Conservation (phyloP, 2,888 invertebrate species). For the Timema cristinae region DNA sequence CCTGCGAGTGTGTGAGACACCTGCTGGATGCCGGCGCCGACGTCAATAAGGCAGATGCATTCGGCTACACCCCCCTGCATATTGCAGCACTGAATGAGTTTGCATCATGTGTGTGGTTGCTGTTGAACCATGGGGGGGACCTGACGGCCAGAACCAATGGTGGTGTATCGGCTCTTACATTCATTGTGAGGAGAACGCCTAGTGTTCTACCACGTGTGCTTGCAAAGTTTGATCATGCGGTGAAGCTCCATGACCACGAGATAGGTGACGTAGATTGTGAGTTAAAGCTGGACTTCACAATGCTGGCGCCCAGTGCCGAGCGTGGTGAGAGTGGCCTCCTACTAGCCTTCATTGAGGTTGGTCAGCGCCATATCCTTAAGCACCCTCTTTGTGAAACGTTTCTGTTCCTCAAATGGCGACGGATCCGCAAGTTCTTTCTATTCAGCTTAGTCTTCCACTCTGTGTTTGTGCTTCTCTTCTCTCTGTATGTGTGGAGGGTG, state of each 20-base stretch:
- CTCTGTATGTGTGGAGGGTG: conserved; percentile 64
- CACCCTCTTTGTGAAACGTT: conserved; percentile 85
- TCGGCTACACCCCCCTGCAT: conserved; percentile 81
- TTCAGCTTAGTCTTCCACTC: conserved; percentile 74
- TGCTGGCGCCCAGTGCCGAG: conserved; percentile 43
- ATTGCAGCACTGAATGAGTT: conserved; percentile 80
- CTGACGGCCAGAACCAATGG: conserved; percentile 77
- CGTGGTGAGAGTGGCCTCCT: conserved; percentile 68
- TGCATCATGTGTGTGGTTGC: conserved; percentile 66
- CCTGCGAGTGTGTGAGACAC: conserved; percentile 64
- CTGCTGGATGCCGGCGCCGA: conserved; percentile 45
- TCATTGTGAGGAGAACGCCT: conserved; percentile 79
- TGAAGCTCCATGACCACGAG: conserved; percentile 77
- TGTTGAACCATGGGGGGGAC: conserved; percentile 74
- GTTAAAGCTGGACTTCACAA: conserved; percentile 61
- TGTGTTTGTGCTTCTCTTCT: conserved; percentile 69
- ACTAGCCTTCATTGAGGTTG: conserved; percentile 71
- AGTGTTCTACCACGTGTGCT: conserved; percentile 71
- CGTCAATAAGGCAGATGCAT: conserved; percentile 70
- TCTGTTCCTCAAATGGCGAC: conserved; percentile 75
- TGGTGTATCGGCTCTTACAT: conserved; percentile 72
- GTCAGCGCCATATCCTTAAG: conserved; percentile 71
- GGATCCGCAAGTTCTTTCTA: conserved; percentile 77
- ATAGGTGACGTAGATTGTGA: conserved; percentile 83
- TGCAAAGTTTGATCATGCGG: conserved; percentile 67